A percentile compares a stretch with the other conserved stretches of the same genome.
Conservation (phyloP, 2,888 invertebrate genomes). For the Lasioglossum pauxillum region DNA sequence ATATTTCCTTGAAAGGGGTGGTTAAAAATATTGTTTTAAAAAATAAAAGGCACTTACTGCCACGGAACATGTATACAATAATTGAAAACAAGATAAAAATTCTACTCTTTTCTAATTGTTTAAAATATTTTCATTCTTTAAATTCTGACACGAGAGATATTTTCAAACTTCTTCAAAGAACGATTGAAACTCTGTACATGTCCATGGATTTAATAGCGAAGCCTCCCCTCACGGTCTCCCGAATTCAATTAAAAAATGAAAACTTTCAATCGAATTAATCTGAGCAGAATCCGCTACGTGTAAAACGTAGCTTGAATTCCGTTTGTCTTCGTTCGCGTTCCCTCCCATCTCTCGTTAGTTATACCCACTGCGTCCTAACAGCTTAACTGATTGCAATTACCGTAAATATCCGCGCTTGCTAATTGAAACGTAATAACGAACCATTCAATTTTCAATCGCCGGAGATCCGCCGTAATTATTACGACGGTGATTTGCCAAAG, state of each 20-base stretch:
- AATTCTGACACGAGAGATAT: background rate
- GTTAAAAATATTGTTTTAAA: background rate
- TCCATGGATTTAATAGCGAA: background rate
- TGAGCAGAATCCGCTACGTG: background rate
- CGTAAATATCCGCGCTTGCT: slow-evolving; percentile 51
- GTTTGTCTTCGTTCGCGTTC: slow-evolving; percentile 34
- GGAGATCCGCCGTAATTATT: slow-evolving; percentile 53
- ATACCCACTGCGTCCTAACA: slow-evolving; percentile 40
- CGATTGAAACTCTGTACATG: background rate
- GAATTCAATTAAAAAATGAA: background rate
- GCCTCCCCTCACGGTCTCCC: background rate
- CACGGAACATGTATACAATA: no score
- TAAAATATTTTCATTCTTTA: background rate
- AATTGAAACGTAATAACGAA: slow-evolving; percentile 72
- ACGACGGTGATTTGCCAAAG: slow-evolving; percentile 45
- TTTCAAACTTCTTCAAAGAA: background rate
- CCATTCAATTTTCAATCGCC: slow-evolving; percentile 50
- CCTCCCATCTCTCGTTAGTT: slow-evolving; percentile 32
- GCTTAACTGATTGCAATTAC: slow-evolving; percentile 57
- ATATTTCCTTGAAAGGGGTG: no score
- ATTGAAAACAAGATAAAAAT: no score
- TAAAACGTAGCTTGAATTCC: slow-evolving; percentile 25
- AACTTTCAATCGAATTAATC: background rate
- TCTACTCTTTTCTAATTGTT: background rate
- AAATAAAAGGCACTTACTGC: background rate